Percentiles rank a stretch among this genome's conserved stretches.
Evolutionary conservation across 2,113 vertebrate genomes (phyloP).

Genomic region (Rhipidura dahli): DNA sequence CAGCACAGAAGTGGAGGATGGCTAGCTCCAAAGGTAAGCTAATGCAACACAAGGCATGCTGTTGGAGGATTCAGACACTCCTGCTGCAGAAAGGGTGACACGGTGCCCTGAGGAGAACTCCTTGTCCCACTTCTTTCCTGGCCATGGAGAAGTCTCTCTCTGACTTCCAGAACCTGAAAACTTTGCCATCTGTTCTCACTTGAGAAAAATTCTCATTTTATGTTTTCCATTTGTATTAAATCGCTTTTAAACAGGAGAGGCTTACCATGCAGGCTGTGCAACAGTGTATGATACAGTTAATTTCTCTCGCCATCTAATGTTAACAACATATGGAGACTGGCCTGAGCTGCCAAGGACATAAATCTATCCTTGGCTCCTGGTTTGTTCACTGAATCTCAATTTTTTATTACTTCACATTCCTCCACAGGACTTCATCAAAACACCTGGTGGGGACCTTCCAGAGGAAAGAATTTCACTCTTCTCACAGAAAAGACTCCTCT

Average conservation of each 20-base stretch:
- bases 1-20: not conserved
- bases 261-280: conserved; percentile 8
- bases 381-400: not conserved
- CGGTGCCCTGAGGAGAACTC: rapidly evolving
- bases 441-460: conserved; percentile 20
- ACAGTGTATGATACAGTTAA: conserved; percentile 27
- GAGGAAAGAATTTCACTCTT: not conserved
- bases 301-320: conserved; percentile 23
- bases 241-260: not conserved
- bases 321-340: conserved; percentile 39
- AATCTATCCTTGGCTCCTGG: conserved; percentile 21
- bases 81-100: not conserved
- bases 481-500: not conserved
- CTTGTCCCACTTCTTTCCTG: not conserved
- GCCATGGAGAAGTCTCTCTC: not conserved
- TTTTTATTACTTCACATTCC: conserved; percentile 43
- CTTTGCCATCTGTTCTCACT: conserved; percentile 36
- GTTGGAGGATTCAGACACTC: not conserved
- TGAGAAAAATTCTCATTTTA: not conserved
- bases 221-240: conserved; percentile 35
- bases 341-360: conserved; percentile 26
- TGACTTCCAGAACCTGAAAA: not conserved
- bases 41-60: rapidly evolving
- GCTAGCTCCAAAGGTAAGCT: not conserved
- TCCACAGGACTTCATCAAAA: not conserved